Evolutionary conservation across 2,113 vertebrate species (phyloP), one percentile per base, ranked within the genome.

Genomic region (Forbesichthys agassizii): DNA sequence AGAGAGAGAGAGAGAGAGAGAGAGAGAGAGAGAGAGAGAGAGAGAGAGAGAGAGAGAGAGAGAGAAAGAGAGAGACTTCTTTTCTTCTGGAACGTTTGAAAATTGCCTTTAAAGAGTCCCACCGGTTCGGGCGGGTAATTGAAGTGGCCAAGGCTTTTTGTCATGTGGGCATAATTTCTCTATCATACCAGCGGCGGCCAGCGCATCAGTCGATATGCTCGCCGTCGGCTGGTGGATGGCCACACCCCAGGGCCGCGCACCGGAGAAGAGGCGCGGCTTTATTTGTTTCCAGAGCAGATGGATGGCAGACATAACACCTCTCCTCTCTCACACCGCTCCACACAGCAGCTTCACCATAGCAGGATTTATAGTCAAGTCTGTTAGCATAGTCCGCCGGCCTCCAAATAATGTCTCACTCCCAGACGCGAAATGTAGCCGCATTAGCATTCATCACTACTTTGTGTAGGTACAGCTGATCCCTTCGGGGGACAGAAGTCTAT

Each of bases 131-230:
- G 81, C 67, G 76, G 79, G 87, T 90, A 90, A 88, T 89, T 87
- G 79, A 84, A 88, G 85, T 78, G 73, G 76, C 84, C 68, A 53
- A 68, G 66, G 79, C 78, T 83, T 84, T 88, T 88, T 86, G 82
- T 89, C 88, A 88, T 90, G 73, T 83, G 49, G 1, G 73, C 68
- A 82, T 91, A 89, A 90, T 91, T 91, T 90, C 89, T 92, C 86
- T 82, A 84, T 90, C 64, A 71, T 73, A 84, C 27, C 27, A 27
- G 27, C 27, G 27, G 27, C 27, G 80, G 84, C 66, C 84, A 89
- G 88, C 90, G 80, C 62, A 11, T 33, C 61, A 86, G 89, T 90
- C 89, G 75, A 88, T 91, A 89, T 91, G 80, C 75, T 73, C 68
- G 73, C 80, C 76, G 53, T 66, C 57, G 42, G 47, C 84, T 89